Evolutionary conservation across 2,797 vertebrate species (phyloP).

Genomic region (Paratrypauchen microcephalus): DNA sequence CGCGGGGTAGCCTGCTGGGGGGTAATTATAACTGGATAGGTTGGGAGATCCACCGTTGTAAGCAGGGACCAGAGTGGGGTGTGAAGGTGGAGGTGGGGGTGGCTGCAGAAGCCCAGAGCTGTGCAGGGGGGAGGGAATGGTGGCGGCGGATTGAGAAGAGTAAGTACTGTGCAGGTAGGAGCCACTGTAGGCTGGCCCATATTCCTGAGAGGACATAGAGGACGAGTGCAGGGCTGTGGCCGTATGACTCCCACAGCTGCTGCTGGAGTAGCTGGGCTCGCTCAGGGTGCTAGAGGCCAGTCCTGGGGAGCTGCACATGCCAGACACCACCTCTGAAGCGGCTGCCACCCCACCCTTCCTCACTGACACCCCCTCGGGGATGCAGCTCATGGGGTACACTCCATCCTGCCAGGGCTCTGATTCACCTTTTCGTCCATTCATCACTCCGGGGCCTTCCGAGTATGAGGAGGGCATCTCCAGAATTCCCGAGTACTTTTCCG

Average conservation of each 20-base stretch:
- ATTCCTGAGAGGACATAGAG: slow-evolving; percentile 92
- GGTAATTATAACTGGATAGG: slow-evolving; percentile 92
- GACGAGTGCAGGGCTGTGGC: slow-evolving; percentile 87
- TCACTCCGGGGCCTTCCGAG: slow-evolving; percentile 77
- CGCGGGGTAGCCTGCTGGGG: slow-evolving; percentile 88
- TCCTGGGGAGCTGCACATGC: slow-evolving; percentile 93
- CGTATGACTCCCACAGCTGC: slow-evolving; percentile 90
- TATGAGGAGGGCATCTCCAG: slow-evolving; percentile 90
- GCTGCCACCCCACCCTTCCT: slow-evolving; percentile 89
- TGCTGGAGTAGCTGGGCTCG: slow-evolving; percentile 93
- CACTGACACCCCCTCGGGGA: slow-evolving; percentile 86
- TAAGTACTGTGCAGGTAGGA: slow-evolving; percentile 95
- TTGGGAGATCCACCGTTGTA: slow-evolving; percentile 92
- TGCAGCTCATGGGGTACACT: slow-evolving; percentile 93
- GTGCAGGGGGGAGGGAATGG: slow-evolving; percentile 88
- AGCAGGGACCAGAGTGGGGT: slow-evolving; percentile 85
- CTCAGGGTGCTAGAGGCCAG: slow-evolving; percentile 89
- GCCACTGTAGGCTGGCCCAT: slow-evolving; percentile 88
- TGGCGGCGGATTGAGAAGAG: slow-evolving; percentile 84
- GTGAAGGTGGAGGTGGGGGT: slow-evolving; percentile 78
- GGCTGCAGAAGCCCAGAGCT: slow-evolving; percentile 89
- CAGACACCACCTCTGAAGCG: slow-evolving; percentile 86
- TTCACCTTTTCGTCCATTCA: slow-evolving; percentile 91
- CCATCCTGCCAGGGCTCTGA: slow-evolving; percentile 95
- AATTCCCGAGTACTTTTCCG: slow-evolving; percentile 96